phyloP scores from a whole-genome alignment of 2,113 vertebrate genomes.

The Aldabrachelys gigantea region DNA sequence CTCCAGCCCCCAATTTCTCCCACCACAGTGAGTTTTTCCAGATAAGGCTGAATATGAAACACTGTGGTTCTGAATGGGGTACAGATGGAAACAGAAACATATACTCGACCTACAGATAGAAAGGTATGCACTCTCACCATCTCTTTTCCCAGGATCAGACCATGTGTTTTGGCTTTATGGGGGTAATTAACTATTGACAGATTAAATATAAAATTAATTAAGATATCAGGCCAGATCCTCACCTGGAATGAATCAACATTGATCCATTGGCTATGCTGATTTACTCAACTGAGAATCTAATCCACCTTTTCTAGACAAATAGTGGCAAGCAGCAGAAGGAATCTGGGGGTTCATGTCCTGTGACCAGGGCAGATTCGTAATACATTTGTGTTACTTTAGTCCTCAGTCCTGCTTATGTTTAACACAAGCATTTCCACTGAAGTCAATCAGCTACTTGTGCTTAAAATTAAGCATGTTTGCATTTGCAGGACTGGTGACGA shows the following conservation, averaged over 20 bases:
- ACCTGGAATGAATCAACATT: not conserved
- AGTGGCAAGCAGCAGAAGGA: not conserved
- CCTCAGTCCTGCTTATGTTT: not conserved
- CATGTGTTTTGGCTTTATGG: not conserved
- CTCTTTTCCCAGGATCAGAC: not conserved
- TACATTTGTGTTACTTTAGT: not conserved
- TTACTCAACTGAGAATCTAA: not conserved
- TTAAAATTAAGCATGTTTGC: too few relatives aligned
- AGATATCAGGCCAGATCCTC: not conserved
- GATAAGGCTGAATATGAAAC: not conserved
- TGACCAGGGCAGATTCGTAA: not conserved
- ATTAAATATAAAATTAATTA: constrained; percentile 52
- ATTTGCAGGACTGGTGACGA: not conserved
- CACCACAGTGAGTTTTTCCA: not conserved
- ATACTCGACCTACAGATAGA: not conserved
- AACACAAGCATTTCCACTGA: too few relatives aligned
- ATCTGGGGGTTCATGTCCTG: not conserved
- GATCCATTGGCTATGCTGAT: not conserved
- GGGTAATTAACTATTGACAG: constrained; percentile 53
- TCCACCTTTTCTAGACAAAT: constrained; percentile 6
- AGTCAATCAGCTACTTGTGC: too few relatives aligned
- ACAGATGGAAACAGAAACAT: not conserved
- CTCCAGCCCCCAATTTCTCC: not conserved
- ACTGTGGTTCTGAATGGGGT: not conserved
- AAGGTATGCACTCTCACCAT: not conserved